A percentile compares a stretch with the other conserved stretches of the same genome.
These are phyloP conservation scores for Tiliqua scincoides DNA, from an alignment of 2,113 vertebrate genomes.

Conservation along the genomic window DNA sequence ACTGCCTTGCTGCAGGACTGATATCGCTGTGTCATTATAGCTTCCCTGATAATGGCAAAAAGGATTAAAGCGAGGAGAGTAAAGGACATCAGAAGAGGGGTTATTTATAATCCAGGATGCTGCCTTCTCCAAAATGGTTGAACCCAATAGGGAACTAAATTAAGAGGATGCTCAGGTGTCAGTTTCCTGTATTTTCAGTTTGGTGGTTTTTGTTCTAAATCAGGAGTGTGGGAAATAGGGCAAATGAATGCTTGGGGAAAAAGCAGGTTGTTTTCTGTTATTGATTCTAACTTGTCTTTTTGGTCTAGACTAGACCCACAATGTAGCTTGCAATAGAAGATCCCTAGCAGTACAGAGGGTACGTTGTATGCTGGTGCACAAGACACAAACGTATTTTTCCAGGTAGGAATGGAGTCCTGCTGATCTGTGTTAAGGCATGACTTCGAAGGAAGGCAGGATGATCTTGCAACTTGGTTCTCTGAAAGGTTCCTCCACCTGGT, in stretches of 20 bases:
- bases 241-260: neutral
- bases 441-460: no score
- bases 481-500: no score
- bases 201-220: neutral
- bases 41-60: neutral
- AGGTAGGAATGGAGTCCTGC: no score
- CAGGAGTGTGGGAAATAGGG: neutral
- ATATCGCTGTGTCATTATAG: neutral
- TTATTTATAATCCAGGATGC: constrained; percentile 1
- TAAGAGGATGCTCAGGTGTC: neutral
- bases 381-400: neutral
- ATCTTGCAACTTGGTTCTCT: no score
- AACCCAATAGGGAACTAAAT: neutral
- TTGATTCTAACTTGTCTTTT: neutral
- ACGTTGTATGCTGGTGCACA: no score
- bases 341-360: no score
- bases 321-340: neutral
- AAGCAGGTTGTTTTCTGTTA: neutral
- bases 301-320: neutral
- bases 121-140: neutral
- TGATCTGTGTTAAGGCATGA: no score
- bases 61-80: constrained; percentile 21
- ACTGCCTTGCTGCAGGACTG: constrained; percentile 14
- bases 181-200: neutral
- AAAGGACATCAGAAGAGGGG: neutral